These are phyloP conservation scores for Beaufortia kweichowensis DNA, from an alignment of 2,113 vertebrate genomes.

Conservation along the genomic window DNA sequence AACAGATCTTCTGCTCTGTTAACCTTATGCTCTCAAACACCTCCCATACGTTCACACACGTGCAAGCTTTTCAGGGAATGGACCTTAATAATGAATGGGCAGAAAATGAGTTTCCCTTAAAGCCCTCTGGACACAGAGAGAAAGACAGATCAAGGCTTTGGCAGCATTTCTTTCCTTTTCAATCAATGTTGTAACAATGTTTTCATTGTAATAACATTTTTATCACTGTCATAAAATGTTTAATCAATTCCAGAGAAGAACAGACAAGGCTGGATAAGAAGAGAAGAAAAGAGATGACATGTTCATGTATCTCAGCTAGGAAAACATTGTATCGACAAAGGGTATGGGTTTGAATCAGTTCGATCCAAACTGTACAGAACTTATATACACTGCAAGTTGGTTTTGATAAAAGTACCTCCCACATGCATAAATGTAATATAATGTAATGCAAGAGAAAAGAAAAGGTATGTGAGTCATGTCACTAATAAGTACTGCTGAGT, in stretches of 20 bases:
- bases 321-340: too few species aligned
- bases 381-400: too few species aligned
- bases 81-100: constrained; percentile 55
- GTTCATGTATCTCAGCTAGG: too few species aligned
- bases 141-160: not conserved
- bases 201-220: constrained; percentile 21
- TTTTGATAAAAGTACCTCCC: too few species aligned
- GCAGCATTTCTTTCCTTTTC: not conserved
- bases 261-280: constrained; percentile 4
- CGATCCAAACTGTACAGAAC: too few species aligned
- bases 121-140: constrained; percentile 30
- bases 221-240: constrained; percentile 21
- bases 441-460: not conserved
- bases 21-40: constrained; percentile 25
- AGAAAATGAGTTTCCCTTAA: constrained; percentile 44
- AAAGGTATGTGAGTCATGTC: not conserved
- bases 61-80: not conserved
- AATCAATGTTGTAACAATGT: constrained; percentile 19
- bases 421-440: too few species aligned
- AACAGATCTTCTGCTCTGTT: constrained; percentile 5
- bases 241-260: constrained; percentile 3
- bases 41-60: not conserved
- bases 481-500: constrained; percentile 21
- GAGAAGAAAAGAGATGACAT: too few species aligned
- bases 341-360: too few species aligned